phyloP scores from a whole-genome alignment of 2,113 vertebrate species.

The Malurus alboscapulatus region DNA sequence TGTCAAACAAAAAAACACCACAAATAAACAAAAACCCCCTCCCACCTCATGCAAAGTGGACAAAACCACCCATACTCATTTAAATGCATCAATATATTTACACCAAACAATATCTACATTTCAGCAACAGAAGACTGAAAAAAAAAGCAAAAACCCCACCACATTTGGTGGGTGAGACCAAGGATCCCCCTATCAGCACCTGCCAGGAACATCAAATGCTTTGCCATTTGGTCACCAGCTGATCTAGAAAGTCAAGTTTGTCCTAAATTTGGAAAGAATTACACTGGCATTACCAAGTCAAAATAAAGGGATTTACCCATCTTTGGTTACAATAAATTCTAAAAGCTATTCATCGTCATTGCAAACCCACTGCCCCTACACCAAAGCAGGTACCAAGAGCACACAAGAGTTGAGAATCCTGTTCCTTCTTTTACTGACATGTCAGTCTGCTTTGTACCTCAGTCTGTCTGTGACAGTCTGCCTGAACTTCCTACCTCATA shows the following conservation, averaged over 20 bases:
- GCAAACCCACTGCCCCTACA: not conserved
- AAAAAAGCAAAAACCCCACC: fast-evolving
- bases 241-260: not conserved
- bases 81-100: not conserved
- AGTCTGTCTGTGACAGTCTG: not conserved
- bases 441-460: not conserved
- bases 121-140: not conserved
- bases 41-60: fast-evolving
- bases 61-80: not conserved
- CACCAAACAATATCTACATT: not conserved
- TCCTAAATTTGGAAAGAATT: not conserved
- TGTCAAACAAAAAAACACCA: not conserved
- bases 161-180: not conserved
- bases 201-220: not conserved
- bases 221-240: not conserved
- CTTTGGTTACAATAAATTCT: not conserved
- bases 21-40: not conserved
- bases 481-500: not conserved
- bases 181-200: not conserved
- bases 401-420: not conserved
- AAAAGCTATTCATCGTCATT: not conserved
- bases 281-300: not conserved
- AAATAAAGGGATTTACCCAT: not conserved
- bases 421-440: fast-evolving
- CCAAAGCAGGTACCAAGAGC: not conserved